Evolutionary conservation across 2,113 vertebrate species (phyloP).

Genomic region (Rafetus swinhoei): DNA sequence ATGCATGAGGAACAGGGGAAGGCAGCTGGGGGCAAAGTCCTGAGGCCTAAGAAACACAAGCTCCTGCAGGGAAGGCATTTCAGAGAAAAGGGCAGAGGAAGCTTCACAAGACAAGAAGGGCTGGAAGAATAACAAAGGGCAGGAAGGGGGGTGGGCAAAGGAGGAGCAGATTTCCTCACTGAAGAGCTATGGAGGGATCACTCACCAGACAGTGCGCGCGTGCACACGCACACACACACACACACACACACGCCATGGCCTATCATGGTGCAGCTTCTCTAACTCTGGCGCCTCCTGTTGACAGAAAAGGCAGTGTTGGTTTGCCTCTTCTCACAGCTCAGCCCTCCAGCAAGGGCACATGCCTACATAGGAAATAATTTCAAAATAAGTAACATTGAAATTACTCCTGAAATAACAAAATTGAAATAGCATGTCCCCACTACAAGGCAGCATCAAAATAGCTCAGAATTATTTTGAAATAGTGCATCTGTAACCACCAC

Average conservation of each 20-base stretch:
- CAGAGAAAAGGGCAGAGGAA: background rate
- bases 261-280: background rate
- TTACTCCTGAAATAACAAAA: no score
- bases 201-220: background rate
- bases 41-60: no score
- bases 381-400: no score
- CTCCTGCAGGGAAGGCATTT: accelerated
- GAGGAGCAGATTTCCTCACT: accelerated
- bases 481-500: no score
- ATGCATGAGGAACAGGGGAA: background rate
- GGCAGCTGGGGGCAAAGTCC: background rate
- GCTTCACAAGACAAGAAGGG: accelerated
- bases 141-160: background rate
- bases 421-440: no score
- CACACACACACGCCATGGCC: no score
- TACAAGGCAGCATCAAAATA: no score
- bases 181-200: background rate
- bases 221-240: no score
- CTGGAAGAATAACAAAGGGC: background rate
- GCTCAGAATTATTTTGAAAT: no score
- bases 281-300: background rate
- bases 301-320: background rate
- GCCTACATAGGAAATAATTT: no score
- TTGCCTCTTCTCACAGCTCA: background rate
- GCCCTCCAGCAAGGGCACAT: background rate